phyloP scores from a whole-genome alignment of 2,888 invertebrate species.

The Netelia fuscicornis region DNA sequence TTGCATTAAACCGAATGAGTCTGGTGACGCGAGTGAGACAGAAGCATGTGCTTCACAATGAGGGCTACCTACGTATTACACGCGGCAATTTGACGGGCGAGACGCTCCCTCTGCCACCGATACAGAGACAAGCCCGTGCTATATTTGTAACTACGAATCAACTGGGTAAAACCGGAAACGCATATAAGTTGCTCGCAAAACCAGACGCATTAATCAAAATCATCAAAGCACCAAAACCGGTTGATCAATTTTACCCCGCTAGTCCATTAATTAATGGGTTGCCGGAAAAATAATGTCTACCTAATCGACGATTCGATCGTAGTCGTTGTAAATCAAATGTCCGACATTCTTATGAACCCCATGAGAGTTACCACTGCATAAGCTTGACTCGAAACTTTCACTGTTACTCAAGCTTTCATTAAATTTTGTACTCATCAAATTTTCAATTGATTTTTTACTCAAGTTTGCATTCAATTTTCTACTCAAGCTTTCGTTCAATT shows the following conservation, averaged over 20 bases:
- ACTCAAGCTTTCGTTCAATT: too few species aligned
- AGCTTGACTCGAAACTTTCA: background rate
- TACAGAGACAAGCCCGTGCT: conserved; percentile 23
- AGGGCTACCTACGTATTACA: background rate
- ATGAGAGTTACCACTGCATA: background rate
- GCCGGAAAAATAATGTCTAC: conserved; percentile 19
- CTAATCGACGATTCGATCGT: conserved; percentile 26
- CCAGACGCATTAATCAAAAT: conserved; percentile 75
- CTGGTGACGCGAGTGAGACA: conserved; percentile 57
- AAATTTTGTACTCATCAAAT: too few species aligned
- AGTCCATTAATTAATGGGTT: conserved; percentile 41
- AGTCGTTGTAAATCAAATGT: conserved; percentile 35
- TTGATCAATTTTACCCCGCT: conserved; percentile 24
- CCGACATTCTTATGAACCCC: conserved; percentile 24
- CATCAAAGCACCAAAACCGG: conserved; percentile 43
- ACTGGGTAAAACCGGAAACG: conserved; percentile 59
- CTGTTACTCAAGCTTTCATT: too few species aligned
- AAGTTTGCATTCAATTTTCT: too few species aligned
- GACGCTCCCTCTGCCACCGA: background rate
- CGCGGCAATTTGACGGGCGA: conserved; percentile 30
- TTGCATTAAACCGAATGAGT: conserved; percentile 78
- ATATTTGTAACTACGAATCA: conserved; percentile 3
- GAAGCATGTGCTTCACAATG: conserved; percentile 10
- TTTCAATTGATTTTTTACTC: too few species aligned
- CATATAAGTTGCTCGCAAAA: conserved; percentile 38